These are phyloP conservation scores for Scaptomyza flava DNA, from an alignment of 2,888 invertebrate genomes.

Conservation along the genomic window DNA sequence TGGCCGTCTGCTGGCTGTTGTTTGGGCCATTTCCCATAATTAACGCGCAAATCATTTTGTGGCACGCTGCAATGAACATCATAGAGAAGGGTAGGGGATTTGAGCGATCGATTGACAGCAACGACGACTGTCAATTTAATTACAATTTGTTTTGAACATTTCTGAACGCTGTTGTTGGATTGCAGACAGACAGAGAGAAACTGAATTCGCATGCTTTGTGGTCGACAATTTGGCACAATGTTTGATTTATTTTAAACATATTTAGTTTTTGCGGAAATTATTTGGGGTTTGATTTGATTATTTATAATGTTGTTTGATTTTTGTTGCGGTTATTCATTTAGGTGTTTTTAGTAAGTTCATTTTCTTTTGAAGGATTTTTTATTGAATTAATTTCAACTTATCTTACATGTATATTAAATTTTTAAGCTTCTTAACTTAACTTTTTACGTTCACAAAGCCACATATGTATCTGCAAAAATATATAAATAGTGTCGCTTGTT, in stretches of 20 bases:
- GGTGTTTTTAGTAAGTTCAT: neutral
- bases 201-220: slow-evolving; percentile 53
- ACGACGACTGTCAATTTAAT: slow-evolving; percentile 70
- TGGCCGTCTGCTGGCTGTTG: neutral
- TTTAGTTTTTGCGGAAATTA: slow-evolving; percentile 60
- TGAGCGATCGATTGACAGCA: neutral
- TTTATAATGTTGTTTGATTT: slow-evolving; percentile 32
- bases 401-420: too few relatives aligned
- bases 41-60: slow-evolving; percentile 58
- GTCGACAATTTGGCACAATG: slow-evolving; percentile 66
- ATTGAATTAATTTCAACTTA: too few relatives aligned
- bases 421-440: neutral
- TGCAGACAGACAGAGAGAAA: slow-evolving; percentile 16
- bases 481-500: neutral
- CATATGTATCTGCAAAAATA: too few relatives aligned
- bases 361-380: too few relatives aligned
- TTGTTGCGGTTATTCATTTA: slow-evolving; percentile 7
- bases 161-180: slow-evolving; percentile 17
- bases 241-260: slow-evolving; percentile 70
- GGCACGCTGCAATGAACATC: neutral
- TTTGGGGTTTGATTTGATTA: slow-evolving; percentile 34
- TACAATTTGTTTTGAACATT: slow-evolving; percentile 68
- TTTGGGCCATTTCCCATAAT: slow-evolving; percentile 58
- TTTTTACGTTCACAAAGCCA: too few relatives aligned
- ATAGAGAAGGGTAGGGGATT: neutral